Evolutionary conservation across 2,888 invertebrate species (phyloP).

Genomic region (Oconnorella tubifera): DNA sequence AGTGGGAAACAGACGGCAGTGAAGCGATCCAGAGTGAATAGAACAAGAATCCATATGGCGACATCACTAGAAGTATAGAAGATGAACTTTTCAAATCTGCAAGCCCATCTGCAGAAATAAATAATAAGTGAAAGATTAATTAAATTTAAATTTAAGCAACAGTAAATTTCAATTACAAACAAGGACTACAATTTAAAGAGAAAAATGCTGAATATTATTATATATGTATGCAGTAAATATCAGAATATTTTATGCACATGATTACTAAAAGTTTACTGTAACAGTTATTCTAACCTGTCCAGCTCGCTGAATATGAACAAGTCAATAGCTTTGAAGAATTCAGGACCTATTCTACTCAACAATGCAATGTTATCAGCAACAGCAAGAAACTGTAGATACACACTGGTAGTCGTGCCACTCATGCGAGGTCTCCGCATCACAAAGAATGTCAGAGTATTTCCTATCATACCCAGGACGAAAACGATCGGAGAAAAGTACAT

Average conservation of each 20-base stretch:
- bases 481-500: slow-evolving; percentile 25
- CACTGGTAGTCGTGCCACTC: slow-evolving; percentile 36
- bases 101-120: slow-evolving; percentile 29
- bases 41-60: slow-evolving; percentile 47
- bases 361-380: slow-evolving; percentile 39
- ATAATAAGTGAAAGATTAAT: too few relatives aligned
- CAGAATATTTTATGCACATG: too few relatives aligned
- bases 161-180: too few relatives aligned
- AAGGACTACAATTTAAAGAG: too few relatives aligned
- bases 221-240: too few relatives aligned
- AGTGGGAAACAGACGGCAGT: slow-evolving; percentile 45
- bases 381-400: slow-evolving; percentile 39
- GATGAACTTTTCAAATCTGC: slow-evolving; percentile 45
- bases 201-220: too few relatives aligned
- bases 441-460: slow-evolving; percentile 37
- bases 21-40: slow-evolving; percentile 47
- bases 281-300: too few relatives aligned
- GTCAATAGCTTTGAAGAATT: slow-evolving; percentile 17
- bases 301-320: slow-evolving; percentile 14
- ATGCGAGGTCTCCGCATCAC: slow-evolving; percentile 38
- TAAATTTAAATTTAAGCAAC: too few relatives aligned
- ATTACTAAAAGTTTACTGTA: too few relatives aligned
- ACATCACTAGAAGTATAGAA: slow-evolving; percentile 45
- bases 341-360: slow-evolving; percentile 39
- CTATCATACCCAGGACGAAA: slow-evolving; percentile 34